These are phyloP conservation scores for Bovichtus diacanthus DNA, from an alignment of 2,797 vertebrate species.

Conservation along the genomic window DNA sequence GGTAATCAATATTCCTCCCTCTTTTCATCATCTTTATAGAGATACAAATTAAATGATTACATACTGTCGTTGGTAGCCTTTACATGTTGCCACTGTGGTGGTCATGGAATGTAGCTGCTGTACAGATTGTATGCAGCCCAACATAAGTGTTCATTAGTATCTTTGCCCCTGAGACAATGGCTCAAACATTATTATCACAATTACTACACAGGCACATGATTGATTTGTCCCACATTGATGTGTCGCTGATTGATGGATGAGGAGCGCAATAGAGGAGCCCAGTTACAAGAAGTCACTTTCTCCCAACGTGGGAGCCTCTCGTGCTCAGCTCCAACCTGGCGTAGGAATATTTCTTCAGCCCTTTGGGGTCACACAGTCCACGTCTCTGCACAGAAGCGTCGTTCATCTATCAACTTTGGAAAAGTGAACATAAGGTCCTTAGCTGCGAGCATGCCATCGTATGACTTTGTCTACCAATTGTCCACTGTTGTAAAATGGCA, in stretches of 20 bases:
- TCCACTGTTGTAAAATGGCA: conserved; percentile 53
- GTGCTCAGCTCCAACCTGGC: conserved; percentile 25
- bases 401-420: conserved; percentile 34
- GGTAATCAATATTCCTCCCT: conserved; percentile 81
- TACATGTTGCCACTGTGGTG: neutral
- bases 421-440: conserved; percentile 46
- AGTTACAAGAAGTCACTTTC: conserved; percentile 20
- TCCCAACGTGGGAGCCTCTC: conserved; percentile 22
- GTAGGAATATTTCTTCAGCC: conserved; percentile 36
- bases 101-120: neutral
- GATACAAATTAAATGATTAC: neutral
- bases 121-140: neutral
- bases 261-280: conserved; percentile 49
- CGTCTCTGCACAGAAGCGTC: conserved; percentile 34
- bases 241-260: conserved; percentile 96
- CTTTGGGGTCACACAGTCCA: conserved; percentile 21
- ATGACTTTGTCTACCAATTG: conserved; percentile 42
- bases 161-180: conserved; percentile 16
- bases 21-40: neutral
- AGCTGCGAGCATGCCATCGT: conserved; percentile 42
- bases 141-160: conserved; percentile 9
- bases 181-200: conserved; percentile 58
- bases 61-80: neutral
- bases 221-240: conserved; percentile 99
- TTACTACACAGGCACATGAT: conserved; percentile 95